A percentile compares a stretch with the other conserved stretches of the same genome.
Conservation (phyloP, 2,113 vertebrate species). For the Orthochromis indermauri region DNA sequence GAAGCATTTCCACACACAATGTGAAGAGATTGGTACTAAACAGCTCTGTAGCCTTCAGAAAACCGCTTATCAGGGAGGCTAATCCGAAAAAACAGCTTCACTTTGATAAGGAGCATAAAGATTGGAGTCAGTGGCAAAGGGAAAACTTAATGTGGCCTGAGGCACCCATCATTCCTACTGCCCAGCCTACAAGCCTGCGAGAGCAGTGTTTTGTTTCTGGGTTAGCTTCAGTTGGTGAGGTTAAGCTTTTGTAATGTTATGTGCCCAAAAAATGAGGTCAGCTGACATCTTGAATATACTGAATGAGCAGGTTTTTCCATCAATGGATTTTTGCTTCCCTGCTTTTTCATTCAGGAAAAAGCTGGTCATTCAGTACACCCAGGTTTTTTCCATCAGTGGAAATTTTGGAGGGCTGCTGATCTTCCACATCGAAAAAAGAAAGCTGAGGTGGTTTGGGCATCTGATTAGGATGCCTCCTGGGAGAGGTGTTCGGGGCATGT, state of each 20-base stretch:
- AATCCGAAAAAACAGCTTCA: background rate
- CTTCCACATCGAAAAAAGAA: background rate
- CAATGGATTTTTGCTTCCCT: background rate
- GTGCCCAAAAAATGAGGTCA: background rate
- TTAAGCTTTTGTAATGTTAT: background rate
- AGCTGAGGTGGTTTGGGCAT: background rate
- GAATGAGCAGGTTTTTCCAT: background rate
- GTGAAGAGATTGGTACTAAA: background rate
- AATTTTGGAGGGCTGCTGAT: background rate
- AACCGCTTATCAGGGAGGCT: background rate
- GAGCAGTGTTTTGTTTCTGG: background rate
- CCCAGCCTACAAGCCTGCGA: background rate
- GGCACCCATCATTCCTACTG: background rate
- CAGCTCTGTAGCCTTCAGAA: background rate
- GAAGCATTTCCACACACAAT: background rate
- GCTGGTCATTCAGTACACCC: background rate
- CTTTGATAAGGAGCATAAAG: background rate
- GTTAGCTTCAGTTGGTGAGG: background rate
- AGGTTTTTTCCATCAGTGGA: background rate
- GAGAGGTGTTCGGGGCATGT: background rate
- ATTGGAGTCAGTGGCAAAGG: background rate
- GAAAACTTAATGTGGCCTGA: background rate
- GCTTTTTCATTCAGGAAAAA: background rate
- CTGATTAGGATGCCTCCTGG: background rate
- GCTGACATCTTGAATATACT: background rate